A percentile compares a stretch with the other conserved stretches of the same genome.
These are phyloP conservation scores for Scyliorhinus canicula DNA, from an alignment of 2,797 vertebrate genomes.

Conservation along the genomic window DNA sequence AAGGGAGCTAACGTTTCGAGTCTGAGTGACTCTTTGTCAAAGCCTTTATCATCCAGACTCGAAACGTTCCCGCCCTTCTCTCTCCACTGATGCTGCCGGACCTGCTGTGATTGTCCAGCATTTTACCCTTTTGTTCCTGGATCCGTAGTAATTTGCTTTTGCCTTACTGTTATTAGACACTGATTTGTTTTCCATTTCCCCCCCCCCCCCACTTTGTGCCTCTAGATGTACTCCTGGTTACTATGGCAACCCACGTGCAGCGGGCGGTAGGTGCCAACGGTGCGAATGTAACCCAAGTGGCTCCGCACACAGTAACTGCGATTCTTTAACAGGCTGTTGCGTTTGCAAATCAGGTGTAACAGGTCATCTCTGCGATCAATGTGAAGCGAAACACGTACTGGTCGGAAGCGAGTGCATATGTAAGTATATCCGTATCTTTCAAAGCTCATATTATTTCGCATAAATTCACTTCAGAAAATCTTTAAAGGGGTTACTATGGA, in stretches of 20 bases:
- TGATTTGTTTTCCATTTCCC: not conserved
- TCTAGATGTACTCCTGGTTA: slow-evolving; percentile 77
- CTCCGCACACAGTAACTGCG: slow-evolving; percentile 61
- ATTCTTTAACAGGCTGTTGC: slow-evolving; percentile 68
- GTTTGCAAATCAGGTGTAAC: slow-evolving; percentile 69
- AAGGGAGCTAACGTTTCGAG: too few relatives aligned
- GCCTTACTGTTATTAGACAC: not conserved
- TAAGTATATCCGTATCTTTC: slow-evolving; percentile 57
- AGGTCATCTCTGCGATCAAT: slow-evolving; percentile 74
- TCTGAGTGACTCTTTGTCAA: too few relatives aligned
- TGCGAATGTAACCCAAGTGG: slow-evolving; percentile 71
- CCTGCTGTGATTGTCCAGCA: too few relatives aligned
- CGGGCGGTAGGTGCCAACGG: slow-evolving; percentile 57
- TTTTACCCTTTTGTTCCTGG: too few relatives aligned
- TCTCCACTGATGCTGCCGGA: too few relatives aligned
- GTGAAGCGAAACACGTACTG: slow-evolving; percentile 67
- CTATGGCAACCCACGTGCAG: slow-evolving; percentile 68
- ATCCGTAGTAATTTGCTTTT: too few relatives aligned
- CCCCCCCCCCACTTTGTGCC: not conserved
- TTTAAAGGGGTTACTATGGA: not conserved
- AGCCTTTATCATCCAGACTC: too few relatives aligned
- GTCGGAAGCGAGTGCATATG: slow-evolving; percentile 68
- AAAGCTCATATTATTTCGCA: not conserved
- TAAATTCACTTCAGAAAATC: not conserved
- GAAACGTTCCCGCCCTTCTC: too few relatives aligned